Evolutionary conservation across 2,888 invertebrate genomes (phyloP).

Genomic region (Papilio elwesi): DNA sequence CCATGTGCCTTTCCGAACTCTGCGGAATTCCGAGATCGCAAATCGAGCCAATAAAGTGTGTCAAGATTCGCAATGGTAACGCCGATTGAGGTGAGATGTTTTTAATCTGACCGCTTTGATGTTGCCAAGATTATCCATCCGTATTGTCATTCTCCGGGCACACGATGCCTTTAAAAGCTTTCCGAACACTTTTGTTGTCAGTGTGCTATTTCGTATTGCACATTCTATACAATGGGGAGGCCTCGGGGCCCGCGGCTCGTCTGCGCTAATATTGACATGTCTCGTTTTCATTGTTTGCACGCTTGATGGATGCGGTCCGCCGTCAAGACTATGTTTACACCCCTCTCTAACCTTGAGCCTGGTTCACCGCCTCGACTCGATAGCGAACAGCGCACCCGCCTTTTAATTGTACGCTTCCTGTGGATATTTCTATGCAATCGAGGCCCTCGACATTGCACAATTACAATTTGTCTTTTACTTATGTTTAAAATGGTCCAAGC

Average conservation of each 20-base stretch:
- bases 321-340: slow-evolving; percentile 59
- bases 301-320: slow-evolving; percentile 69
- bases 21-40: slow-evolving; percentile 53
- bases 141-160: slow-evolving; percentile 43
- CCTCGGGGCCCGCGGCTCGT: slow-evolving; percentile 45
- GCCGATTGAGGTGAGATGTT: slow-evolving; percentile 37
- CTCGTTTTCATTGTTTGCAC: slow-evolving; percentile 70
- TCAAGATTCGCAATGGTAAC: slow-evolving; percentile 35
- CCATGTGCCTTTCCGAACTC: slow-evolving; percentile 55
- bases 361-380: slow-evolving; percentile 70
- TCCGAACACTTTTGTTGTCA: slow-evolving; percentile 48
- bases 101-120: slow-evolving; percentile 19
- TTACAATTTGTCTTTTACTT: too few species aligned
- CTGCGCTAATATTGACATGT: slow-evolving; percentile 64
- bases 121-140: slow-evolving; percentile 29
- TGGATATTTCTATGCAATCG: slow-evolving; percentile 64
- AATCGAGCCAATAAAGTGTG: slow-evolving; percentile 43
- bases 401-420: slow-evolving; percentile 74
- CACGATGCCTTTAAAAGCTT: slow-evolving; percentile 45
- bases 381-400: slow-evolving; percentile 58
- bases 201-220: slow-evolving; percentile 53
- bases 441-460: slow-evolving; percentile 62
- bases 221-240: slow-evolving; percentile 52
- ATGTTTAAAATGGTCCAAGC: too few species aligned
- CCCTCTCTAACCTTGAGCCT: slow-evolving; percentile 70